A percentile compares a stretch with the other conserved stretches of the same genome.
Evolutionary conservation across 2,113 vertebrate species (phyloP).

Genomic region (Silurus asotus): DNA sequence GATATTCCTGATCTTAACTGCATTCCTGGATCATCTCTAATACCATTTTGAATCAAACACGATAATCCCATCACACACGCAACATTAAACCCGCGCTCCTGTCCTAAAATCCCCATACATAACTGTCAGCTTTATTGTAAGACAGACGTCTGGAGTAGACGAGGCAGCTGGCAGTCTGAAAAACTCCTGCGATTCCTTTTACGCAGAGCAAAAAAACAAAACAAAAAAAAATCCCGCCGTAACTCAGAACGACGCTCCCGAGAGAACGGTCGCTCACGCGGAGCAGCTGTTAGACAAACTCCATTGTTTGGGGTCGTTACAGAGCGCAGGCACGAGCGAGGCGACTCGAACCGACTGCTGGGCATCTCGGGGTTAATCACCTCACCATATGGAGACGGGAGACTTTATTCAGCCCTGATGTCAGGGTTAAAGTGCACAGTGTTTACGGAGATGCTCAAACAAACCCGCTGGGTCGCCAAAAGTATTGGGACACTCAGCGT

Average conservation of each 20-base stretch:
- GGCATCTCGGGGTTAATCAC: slow-evolving; percentile 23
- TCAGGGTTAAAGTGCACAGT: background rate
- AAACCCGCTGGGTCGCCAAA: too few species aligned
- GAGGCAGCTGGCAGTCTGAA: slow-evolving; percentile 64
- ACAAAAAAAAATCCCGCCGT: slow-evolving; percentile 42
- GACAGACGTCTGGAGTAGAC: slow-evolving; percentile 38
- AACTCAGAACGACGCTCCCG: slow-evolving; percentile 59
- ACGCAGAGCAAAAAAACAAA: background rate
- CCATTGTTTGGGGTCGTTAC: slow-evolving; percentile 57
- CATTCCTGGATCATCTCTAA: background rate
- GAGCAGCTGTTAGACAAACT: slow-evolving; percentile 69
- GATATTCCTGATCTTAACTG: background rate
- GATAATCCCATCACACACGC: background rate
- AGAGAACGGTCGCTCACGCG: slow-evolving; percentile 59
- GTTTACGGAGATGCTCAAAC: too few species aligned
- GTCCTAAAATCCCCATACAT: background rate
- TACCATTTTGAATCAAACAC: background rate
- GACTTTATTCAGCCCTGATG: background rate
- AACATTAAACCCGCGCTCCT: background rate
- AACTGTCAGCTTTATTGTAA: slow-evolving; percentile 3
- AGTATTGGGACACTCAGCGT: too few species aligned
- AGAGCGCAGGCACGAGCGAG: slow-evolving; percentile 24
- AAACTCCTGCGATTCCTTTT: slow-evolving; percentile 41
- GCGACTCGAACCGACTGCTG: slow-evolving; percentile 25
- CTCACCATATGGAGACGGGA: slow-evolving; percentile 32